phyloP scores from a whole-genome alignment of 1,140 invertebrate species.

The Camponotus pennsylvanicus region DNA sequence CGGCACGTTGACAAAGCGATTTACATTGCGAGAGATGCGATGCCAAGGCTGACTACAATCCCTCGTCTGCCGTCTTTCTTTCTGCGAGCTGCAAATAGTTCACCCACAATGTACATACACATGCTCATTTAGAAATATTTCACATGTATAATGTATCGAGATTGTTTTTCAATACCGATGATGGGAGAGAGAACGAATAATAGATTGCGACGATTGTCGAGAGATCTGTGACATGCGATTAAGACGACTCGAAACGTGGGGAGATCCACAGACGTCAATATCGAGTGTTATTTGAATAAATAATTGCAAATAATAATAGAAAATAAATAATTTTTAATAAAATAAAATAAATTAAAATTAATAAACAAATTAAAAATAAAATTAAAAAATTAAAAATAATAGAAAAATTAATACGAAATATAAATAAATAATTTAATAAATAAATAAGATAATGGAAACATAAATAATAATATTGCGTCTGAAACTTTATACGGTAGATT shows the following conservation, averaged over 20 bases:
- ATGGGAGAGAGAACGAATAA: neutral
- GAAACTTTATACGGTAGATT: neutral
- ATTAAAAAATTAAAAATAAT: no score
- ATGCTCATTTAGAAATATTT: neutral
- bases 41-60: constrained; percentile 72
- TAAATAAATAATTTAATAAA: no score
- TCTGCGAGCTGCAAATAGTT: neutral
- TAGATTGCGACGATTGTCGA: neutral
- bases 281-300: neutral
- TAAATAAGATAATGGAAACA: no score
- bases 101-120: neutral
- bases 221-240: neutral
- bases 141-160: neutral
- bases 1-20: constrained; percentile 48
- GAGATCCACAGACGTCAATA: neutral
- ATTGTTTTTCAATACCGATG: constrained; percentile 3
- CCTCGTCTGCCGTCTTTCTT: constrained; percentile 44
- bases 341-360: no score
- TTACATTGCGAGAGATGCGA: constrained; percentile 14
- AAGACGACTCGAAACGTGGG: neutral
- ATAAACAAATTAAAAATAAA: no score
- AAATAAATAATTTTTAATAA: no score
- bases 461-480: neutral
- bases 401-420: no score
- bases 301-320: neutral